Percentiles rank a stretch among this genome's conserved stretches.
Conservation (phyloP, 1,140 invertebrate species). For the Zaprionus capensis region DNA sequence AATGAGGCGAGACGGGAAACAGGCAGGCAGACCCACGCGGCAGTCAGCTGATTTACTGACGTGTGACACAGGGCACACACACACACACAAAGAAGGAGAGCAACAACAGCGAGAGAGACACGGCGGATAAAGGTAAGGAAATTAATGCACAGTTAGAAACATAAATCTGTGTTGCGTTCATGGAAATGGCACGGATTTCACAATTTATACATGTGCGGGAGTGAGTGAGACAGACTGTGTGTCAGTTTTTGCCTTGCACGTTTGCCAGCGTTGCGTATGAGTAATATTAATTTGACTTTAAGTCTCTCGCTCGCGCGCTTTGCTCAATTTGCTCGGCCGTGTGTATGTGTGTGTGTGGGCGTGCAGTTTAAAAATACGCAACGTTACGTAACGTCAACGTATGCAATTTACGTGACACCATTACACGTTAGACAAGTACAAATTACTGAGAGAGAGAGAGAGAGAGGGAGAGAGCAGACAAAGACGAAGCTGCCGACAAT, state of each 20-base stretch:
- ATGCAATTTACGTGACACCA: slow-evolving; percentile 84
- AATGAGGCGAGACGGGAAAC: slow-evolving; percentile 68
- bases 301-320: slow-evolving; percentile 38
- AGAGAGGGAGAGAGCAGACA: slow-evolving; percentile 12
- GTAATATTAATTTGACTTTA: slow-evolving; percentile 82
- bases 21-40: slow-evolving; percentile 20
- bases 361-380: slow-evolving; percentile 69
- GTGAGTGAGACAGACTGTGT: slow-evolving; percentile 5
- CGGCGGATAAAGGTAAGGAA: slow-evolving; percentile 77
- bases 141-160: slow-evolving; percentile 82
- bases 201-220: slow-evolving; percentile 58
- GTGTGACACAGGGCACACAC: slow-evolving; percentile 65
- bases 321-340: slow-evolving; percentile 44
- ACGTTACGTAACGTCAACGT: slow-evolving; percentile 75
- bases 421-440: slow-evolving; percentile 82
- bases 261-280: slow-evolving; percentile 59
- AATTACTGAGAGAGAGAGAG: slow-evolving; percentile 62
- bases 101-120: slow-evolving; percentile 7
- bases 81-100: slow-evolving; percentile 1
- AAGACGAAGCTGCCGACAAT: slow-evolving; percentile 65
- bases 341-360: slow-evolving; percentile 14
- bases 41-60: slow-evolving; percentile 74
- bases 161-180: slow-evolving; percentile 71
- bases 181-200: slow-evolving; percentile 71
- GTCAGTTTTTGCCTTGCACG: slow-evolving; percentile 25